Evolutionary conservation across 2,797 vertebrate genomes (phyloP), one percentile per base, ranked within the genome.

Genomic region (Sciurus carolinensis): DNA sequence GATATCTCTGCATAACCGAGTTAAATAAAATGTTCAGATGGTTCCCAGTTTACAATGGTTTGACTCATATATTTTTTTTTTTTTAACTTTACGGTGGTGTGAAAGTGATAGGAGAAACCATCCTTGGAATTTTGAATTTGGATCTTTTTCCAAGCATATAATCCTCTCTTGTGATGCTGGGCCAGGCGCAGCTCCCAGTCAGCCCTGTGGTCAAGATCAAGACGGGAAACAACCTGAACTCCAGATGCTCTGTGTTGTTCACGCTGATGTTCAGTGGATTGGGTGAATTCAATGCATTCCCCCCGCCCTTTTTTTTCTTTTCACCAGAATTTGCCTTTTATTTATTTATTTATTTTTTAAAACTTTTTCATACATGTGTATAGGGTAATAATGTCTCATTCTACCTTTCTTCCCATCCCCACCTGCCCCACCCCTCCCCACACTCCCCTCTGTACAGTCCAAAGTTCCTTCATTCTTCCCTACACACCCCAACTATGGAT

Each of bases 191-290:
- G 24, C 77, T 24, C 54, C 54, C n/a, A 28, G 36, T 13, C n/a
- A 39, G 26, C 13, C 13, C 10, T 22, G 77, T 59, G 77, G 57
- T 30, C n/a, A 26, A 2, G 5, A 39, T 8, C 22, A 26, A 59
- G 22, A 20, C 11, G 5, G 54, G 52, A 36, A 5, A 52, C 76
- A n/a, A 1, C 17, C 47, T 11, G 52, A n/a, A 80, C 52, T 36
- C 52, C 13, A 2, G 18, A 4, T 2, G 11, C 11, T 24, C 33
- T 2, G n/a, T n/a, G 22, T 4, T 36, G 20, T 24, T 26, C 11
- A 7, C 14, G 24, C n/a, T 24, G 6, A 79, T 9, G 50, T 54
- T 33, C 33, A 20, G 30, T 79, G n/a, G 20, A 18, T 42, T 57
- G 26, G 1, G 22, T 42, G 54, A 24, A 39, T 10, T 39, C 5